Conservation (phyloP, 2,797 vertebrate species). For the Scarus forsteni region DNA sequence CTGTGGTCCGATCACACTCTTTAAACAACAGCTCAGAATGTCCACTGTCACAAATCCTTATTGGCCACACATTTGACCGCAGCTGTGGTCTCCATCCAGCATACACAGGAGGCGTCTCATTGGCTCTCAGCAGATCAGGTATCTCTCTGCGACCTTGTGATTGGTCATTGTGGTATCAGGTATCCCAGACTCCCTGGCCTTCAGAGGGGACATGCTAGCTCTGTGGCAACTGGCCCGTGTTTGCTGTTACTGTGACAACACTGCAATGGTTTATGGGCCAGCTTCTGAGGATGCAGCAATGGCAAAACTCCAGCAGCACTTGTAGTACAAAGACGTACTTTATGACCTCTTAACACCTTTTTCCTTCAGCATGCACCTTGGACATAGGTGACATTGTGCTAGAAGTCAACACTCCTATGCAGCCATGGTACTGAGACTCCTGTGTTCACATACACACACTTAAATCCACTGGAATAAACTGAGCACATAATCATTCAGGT, state of each 20-base stretch:
- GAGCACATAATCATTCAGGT: conserved; percentile 33
- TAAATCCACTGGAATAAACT: conserved; percentile 47
- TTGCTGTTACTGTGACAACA: conserved; percentile 67
- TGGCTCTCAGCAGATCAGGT: conserved; percentile 72
- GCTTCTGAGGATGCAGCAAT: conserved; percentile 52
- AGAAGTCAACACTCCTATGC: conserved; percentile 22
- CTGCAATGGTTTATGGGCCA: conserved; percentile 21
- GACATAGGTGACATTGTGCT: neutral
- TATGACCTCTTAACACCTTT: conserved; percentile 8
- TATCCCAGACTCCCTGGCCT: conserved; percentile 55
- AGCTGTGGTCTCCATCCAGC: conserved; percentile 65
- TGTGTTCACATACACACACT: conserved; percentile 15
- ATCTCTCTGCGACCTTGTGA: conserved; percentile 45
- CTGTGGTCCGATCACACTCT: conserved; percentile 38
- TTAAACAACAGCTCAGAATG: conserved; percentile 28
- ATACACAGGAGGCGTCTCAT: conserved; percentile 50
- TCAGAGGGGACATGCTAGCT: conserved; percentile 57
- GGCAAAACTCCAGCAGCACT: conserved; percentile 29
- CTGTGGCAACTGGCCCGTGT: conserved; percentile 66
- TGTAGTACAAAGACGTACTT: conserved; percentile 17
- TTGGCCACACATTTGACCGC: conserved; percentile 39
- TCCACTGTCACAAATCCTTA: conserved; percentile 19
- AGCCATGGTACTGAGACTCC: conserved; percentile 27
- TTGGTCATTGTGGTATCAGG: conserved; percentile 63
- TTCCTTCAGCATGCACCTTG: neutral